Percentiles rank a stretch among this genome's conserved stretches.
Evolutionary conservation across 1,140 invertebrate genomes (phyloP).

Genomic region (Trinorchestia longiramus): DNA sequence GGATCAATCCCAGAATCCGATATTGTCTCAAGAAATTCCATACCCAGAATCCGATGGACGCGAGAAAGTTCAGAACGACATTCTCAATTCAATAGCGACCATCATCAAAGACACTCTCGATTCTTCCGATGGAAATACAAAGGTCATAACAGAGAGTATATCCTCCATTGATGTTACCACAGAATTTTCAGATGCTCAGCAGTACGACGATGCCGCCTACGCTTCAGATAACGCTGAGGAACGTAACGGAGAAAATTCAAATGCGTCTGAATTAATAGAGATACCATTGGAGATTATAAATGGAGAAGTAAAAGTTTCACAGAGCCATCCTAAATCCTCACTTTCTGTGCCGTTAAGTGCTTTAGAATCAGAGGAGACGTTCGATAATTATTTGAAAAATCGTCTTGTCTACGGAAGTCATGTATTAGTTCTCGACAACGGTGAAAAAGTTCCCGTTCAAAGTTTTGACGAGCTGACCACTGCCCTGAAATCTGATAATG

Average conservation of each 20-base stretch:
- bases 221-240: background rate
- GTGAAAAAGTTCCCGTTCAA: background rate
- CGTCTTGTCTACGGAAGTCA: background rate
- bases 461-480: slow-evolving; percentile 8
- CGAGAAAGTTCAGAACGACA: slow-evolving; percentile 22
- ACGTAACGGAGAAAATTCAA: background rate
- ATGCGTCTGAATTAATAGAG: slow-evolving; percentile 5
- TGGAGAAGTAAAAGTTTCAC: background rate
- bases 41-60: background rate
- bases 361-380: background rate
- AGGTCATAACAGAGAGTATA: background rate
- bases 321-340: background rate
- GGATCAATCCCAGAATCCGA: background rate
- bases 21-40: slow-evolving; percentile 39
- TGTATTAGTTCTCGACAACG: background rate
- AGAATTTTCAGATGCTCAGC: background rate
- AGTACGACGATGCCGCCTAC: background rate
- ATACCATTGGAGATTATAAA: slow-evolving; percentile 24
- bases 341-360: slow-evolving; percentile 35
- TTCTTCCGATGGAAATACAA: background rate
- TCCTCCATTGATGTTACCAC: background rate
- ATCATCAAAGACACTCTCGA: slow-evolving; percentile 31
- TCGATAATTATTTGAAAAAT: background rate
- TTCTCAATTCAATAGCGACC: slow-evolving; percentile 10
- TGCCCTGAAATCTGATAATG: background rate